phyloP scores from a whole-genome alignment of 2,888 invertebrate genomes.

The Sinelater perroti region DNA sequence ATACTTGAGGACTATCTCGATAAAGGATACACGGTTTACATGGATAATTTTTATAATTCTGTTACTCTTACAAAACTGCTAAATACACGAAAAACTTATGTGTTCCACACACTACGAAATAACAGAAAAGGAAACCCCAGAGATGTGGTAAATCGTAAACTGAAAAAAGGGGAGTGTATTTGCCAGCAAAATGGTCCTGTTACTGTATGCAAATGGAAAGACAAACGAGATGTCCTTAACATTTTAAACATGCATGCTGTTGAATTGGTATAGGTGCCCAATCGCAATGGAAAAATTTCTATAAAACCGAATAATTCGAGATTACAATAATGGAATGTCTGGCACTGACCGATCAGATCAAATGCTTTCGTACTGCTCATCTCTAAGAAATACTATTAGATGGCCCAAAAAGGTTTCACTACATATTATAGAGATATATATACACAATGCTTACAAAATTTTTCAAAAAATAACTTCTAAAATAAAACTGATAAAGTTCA shows the following conservation, averaged over 20 bases:
- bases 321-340: slow-evolving; percentile 44
- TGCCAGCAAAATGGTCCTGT: slow-evolving; percentile 40
- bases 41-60: too few relatives aligned
- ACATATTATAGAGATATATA: slow-evolving; percentile 39
- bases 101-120: too few relatives aligned
- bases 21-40: too few relatives aligned
- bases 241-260: slow-evolving; percentile 44
- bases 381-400: slow-evolving; percentile 43
- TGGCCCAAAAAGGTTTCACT: slow-evolving; percentile 28
- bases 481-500: slow-evolving; percentile 43
- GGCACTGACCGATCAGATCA: slow-evolving; percentile 44
- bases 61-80: too few relatives aligned
- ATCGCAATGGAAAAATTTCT: slow-evolving; percentile 43
- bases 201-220: slow-evolving; percentile 42
- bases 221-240: slow-evolving; percentile 40
- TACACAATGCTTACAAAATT: slow-evolving; percentile 43
- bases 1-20: too few relatives aligned
- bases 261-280: slow-evolving; percentile 41
- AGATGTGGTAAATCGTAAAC: slow-evolving; percentile 42
- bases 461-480: slow-evolving; percentile 43
- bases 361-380: slow-evolving; percentile 42
- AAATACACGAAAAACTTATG: too few relatives aligned
- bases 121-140: too few relatives aligned
- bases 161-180: slow-evolving; percentile 45
- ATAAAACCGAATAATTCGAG: slow-evolving; percentile 44